Conservation (phyloP, 2,797 vertebrate genomes). For the Pipistrellus nathusii region DNA sequence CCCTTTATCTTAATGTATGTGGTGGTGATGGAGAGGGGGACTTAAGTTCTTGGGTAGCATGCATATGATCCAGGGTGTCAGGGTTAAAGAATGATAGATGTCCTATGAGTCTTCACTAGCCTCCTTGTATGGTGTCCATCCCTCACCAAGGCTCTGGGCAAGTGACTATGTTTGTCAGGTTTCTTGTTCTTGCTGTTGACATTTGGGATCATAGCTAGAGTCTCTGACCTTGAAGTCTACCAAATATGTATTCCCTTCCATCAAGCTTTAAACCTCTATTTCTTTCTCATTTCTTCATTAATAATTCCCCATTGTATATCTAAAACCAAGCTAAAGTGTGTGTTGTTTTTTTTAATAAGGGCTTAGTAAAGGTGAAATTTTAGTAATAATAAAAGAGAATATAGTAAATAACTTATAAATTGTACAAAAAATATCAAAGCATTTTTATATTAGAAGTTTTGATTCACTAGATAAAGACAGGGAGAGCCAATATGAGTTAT, state of each 20-base stretch:
- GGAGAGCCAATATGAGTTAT: background rate
- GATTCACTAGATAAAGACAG: background rate
- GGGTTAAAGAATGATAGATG: background rate
- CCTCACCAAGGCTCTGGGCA: background rate
- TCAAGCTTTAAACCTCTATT: background rate
- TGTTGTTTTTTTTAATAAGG: background rate
- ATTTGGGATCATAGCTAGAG: background rate
- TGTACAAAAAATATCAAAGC: background rate
- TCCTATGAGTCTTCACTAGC: background rate
- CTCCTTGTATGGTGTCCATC: background rate
- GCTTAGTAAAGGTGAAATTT: constrained; percentile 4
- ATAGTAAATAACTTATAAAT: background rate
- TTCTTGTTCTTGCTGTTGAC: background rate
- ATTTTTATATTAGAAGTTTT: background rate
- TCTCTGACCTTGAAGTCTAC: background rate
- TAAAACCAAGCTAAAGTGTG: background rate
- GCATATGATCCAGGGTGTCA: background rate
- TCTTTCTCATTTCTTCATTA: background rate
- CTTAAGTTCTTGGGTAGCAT: background rate
- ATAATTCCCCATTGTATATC: background rate
- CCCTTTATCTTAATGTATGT: background rate
- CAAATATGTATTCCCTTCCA: background rate
- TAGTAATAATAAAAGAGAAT: background rate
- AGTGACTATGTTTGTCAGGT: background rate
- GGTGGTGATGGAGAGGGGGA: background rate